Base-by-base conservation (phyloP, 2,797 vertebrate genomes). In the Echiichthys vipera region DNA sequence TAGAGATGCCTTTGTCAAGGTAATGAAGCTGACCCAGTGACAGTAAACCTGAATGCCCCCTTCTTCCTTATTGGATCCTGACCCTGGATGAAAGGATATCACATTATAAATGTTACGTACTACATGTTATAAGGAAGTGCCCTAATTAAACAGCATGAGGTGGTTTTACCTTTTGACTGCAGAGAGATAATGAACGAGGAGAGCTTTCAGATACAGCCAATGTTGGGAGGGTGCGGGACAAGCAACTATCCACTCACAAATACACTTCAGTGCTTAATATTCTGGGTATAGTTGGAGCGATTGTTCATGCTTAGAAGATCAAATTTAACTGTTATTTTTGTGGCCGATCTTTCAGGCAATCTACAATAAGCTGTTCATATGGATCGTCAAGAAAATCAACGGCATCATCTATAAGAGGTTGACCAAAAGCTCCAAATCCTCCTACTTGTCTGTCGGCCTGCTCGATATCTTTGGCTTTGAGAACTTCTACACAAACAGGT, bases 391-490 rank as follows among this genome's bases (percentile, higher is more conserved):
- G 65, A 98, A 96, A 87, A 96, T 99, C 83, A 99, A 99, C 78
- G 75, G 81, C 6, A 94, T 95, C 13, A 97, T 96, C 91, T 92
- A 93, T 69, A 95, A 93, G 4, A 90, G 83, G 9, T 0, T 92
- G 12, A 66, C 74, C 20, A 86, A 89, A 45, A 85, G 84, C 40
- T 34, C 88, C 40, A 91, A 88, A 79, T 76, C 80, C 20, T 82
- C 70, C 5, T 84, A 25, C 59, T 93, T 93, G 25, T 95, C 96
- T 82, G 94, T 98, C 5, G 97, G 97, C 25, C 92, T 99, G 50
- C 89, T 99, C 24, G 98, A 99, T 50, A 99, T 99, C 86, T 99
- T 99, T 83, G 98, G 98, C 65, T 99, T 99, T 90, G 98, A 99
- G 93, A 98, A 98, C 86, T 99, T 99, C 76, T 54, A 67, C 22